Evolutionary conservation across 37 sponge, comb jelly and placozoan genomes (phyloP), one percentile per base, ranked within the genome.

Genomic region (Diacarnus erythraeanus): DNA sequence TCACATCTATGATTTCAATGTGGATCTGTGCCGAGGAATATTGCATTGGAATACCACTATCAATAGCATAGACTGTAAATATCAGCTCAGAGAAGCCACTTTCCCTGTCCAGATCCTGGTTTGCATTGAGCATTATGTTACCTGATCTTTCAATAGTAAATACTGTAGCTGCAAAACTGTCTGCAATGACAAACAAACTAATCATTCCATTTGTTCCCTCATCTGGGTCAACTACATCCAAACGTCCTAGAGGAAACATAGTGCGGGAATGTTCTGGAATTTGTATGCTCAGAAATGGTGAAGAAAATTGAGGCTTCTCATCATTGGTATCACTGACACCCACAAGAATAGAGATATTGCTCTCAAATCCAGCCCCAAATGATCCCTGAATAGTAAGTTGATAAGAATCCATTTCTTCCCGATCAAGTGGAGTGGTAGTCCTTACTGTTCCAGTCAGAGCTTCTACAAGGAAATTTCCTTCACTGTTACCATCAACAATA

Each of bases 401-500:
- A 75, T 92, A 85, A 8, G 61, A 71, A 5, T 64, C 39, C 35
- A 70, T 36, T 1, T 37, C 1, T 54, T 92, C 93, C 2, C 89
- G 22, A 72, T 93, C 88, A 54, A 93, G 71, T 8, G 75, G 20
- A 15, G 35, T 44, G 21, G 82, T 42, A 6, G 94, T 86, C 25
- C 88, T 54, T 3, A 93, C 69, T 21, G 83, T 38, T 29, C 94
- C 94, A 63, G 91, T 83, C 15, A 64, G 60, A 25, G 80, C 56
- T 22, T 93, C 77, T 23, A 93, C 79, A 36, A 77, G 54, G 69
- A 93, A 93, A 51, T 80, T 83, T 8, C 59, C 66, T 31, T 20
- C n/a, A 4, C 67, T 64, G 47, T 92, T 88, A 3, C 93, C 93
- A 81, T 44, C 68, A 29, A 80, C 58, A 38, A 92, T 88, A 68